Evolutionary conservation across 1,140 invertebrate species (phyloP).

Genomic region (Tenebrio molitor): DNA sequence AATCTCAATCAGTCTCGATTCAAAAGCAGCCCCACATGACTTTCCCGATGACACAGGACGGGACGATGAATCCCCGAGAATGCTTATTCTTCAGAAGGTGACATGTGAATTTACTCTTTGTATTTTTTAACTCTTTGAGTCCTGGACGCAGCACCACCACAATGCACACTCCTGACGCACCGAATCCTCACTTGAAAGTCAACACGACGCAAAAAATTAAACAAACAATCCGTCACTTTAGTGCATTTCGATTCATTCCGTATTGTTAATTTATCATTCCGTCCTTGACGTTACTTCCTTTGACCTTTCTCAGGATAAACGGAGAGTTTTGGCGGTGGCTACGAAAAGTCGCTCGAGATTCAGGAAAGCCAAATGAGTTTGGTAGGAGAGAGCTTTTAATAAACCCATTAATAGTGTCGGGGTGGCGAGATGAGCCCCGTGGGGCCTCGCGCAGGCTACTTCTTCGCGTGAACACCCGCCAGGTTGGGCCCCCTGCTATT

Average conservation of each 20-base stretch:
- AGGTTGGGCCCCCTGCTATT: slow-evolving; percentile 47
- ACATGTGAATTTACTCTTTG: slow-evolving; percentile 12
- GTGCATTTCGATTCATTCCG: neutral
- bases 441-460: slow-evolving; percentile 51
- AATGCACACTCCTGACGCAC: neutral
- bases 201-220: slow-evolving; percentile 7
- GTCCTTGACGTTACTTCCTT: too few species aligned
- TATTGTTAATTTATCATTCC: too few species aligned
- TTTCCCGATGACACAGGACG: slow-evolving; percentile 12
- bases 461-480: slow-evolving; percentile 47
- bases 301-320: too few species aligned
- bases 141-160: neutral
- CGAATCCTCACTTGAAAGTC: neutral
- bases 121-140: slow-evolving; percentile 24
- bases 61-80: neutral
- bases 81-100: slow-evolving; percentile 19
- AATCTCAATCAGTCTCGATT: slow-evolving; percentile 20
- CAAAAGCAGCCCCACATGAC: neutral
- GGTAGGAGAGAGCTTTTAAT: too few species aligned
- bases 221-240: slow-evolving; percentile 10
- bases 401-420: slow-evolving; percentile 39
- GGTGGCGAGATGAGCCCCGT: slow-evolving; percentile 46
- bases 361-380: too few species aligned
- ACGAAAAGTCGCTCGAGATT: too few species aligned
- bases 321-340: too few species aligned